phyloP scores from a whole-genome alignment of 2,113 vertebrate species.

The Elgaria multicarinata region DNA sequence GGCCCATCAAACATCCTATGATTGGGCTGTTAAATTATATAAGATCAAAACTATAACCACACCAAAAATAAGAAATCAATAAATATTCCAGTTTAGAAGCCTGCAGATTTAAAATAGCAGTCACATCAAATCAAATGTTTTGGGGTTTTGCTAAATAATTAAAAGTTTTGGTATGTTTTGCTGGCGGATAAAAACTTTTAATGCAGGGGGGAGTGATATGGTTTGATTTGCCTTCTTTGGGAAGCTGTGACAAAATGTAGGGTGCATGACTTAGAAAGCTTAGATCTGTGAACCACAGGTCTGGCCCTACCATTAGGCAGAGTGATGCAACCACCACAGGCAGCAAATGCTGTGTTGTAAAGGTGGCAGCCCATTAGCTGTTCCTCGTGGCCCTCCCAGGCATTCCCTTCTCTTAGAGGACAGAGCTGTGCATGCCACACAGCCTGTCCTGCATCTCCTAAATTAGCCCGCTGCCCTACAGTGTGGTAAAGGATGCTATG shows the following conservation, averaged over 20 bases:
- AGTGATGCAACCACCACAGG: no score
- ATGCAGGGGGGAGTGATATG: background rate
- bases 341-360: no score
- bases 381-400: no score
- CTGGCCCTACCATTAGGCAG: no score
- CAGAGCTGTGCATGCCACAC: no score
- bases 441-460: no score
- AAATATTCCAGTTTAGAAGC: background rate
- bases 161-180: no score
- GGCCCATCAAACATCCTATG: background rate
- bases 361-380: no score
- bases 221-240: background rate
- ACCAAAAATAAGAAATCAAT: background rate
- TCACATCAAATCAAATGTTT: background rate
- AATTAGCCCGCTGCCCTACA: no score
- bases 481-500: no score
- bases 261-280: background rate
- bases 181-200: no score
- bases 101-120: background rate
- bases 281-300: background rate
- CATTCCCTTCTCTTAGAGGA: no score
- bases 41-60: background rate
- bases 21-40: background rate
- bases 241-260: background rate
- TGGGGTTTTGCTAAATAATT: background rate